phyloP scores from a whole-genome alignment of 1,140 invertebrate species.

The Drosophila biarmipes region DNA sequence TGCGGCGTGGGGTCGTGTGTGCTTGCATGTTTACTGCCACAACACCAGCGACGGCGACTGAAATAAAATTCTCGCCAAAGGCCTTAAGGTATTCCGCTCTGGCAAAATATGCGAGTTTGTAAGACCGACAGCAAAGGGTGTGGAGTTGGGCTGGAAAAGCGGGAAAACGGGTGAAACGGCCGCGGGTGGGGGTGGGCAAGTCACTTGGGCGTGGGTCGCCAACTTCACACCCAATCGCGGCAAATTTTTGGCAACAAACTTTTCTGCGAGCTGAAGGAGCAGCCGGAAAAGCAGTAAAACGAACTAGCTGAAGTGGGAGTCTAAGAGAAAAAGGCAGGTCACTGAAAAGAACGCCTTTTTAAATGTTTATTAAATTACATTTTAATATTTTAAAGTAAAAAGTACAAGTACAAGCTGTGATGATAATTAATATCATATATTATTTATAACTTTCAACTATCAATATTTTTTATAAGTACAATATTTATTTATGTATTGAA shows the following conservation, averaged over 20 bases:
- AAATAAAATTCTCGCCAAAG: slow-evolving; percentile 75
- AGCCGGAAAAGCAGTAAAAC: slow-evolving; percentile 35
- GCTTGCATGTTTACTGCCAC: slow-evolving; percentile 66
- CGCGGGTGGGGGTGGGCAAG: slow-evolving; percentile 8
- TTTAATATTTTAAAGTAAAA: no score
- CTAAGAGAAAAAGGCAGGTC: slow-evolving; percentile 7
- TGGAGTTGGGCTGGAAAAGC: slow-evolving; percentile 21
- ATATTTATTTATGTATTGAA: no score
- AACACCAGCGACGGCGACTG: slow-evolving; percentile 61
- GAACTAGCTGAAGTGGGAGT: slow-evolving; percentile 23
- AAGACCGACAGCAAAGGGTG: slow-evolving; percentile 30
- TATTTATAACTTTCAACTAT: no score
- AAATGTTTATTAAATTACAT: no score
- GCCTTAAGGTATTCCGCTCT: slow-evolving; percentile 78
- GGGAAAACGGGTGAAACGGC: slow-evolving; percentile 7
- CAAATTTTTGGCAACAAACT: slow-evolving; percentile 82
- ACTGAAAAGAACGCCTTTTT: no score
- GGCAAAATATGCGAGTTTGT: slow-evolving; percentile 73
- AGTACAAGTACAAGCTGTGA: no score
- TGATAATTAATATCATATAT: no score
- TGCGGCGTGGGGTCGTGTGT: background rate
- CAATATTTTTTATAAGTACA: no score
- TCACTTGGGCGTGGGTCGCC: slow-evolving; percentile 45
- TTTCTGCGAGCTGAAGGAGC: slow-evolving; percentile 41
- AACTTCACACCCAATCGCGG: slow-evolving; percentile 79